phyloP scores from a whole-genome alignment of 2,888 invertebrate genomes.

The Orthosia gothica region DNA sequence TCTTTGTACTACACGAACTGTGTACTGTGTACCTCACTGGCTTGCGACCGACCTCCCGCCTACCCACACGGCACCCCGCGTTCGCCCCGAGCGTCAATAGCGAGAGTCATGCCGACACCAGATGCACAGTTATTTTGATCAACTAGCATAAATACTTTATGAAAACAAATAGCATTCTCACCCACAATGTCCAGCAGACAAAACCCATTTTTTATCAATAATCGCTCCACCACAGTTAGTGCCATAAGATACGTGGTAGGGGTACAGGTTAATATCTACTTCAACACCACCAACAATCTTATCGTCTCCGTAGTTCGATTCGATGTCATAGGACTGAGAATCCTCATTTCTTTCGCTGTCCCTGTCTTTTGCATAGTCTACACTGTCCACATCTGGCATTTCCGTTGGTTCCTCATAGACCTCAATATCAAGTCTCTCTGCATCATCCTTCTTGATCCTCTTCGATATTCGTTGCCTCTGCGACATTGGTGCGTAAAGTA shows the following conservation, averaged over 20 bases:
- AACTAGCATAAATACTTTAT: neutral
- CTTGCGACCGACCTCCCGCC: too few species aligned
- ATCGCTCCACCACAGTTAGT: slow-evolving; percentile 88
- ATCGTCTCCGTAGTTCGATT: slow-evolving; percentile 75
- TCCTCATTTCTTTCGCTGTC: slow-evolving; percentile 49
- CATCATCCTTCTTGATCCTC: slow-evolving; percentile 52
- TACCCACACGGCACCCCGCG: too few species aligned
- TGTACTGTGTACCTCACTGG: too few species aligned
- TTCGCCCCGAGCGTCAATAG: too few species aligned
- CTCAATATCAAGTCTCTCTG: slow-evolving; percentile 78
- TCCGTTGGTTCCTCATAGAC: slow-evolving; percentile 81
- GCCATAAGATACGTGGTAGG: slow-evolving; percentile 87
- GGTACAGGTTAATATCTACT: slow-evolving; percentile 86
- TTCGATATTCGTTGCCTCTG: slow-evolving; percentile 43
- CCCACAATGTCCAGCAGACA: slow-evolving; percentile 90
- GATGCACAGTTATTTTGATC: too few species aligned
- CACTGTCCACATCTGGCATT: slow-evolving; percentile 78
- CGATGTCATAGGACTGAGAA: slow-evolving; percentile 53
- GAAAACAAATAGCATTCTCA: slow-evolving; percentile 69
- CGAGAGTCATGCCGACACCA: too few species aligned
- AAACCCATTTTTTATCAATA: slow-evolving; percentile 83
- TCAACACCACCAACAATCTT: slow-evolving; percentile 87
- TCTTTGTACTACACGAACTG: neutral
- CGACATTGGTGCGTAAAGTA: slow-evolving; percentile 34
- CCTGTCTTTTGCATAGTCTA: slow-evolving; percentile 76